Conservation (phyloP, 2,888 invertebrate genomes). For the Hymenopus coronatus region DNA sequence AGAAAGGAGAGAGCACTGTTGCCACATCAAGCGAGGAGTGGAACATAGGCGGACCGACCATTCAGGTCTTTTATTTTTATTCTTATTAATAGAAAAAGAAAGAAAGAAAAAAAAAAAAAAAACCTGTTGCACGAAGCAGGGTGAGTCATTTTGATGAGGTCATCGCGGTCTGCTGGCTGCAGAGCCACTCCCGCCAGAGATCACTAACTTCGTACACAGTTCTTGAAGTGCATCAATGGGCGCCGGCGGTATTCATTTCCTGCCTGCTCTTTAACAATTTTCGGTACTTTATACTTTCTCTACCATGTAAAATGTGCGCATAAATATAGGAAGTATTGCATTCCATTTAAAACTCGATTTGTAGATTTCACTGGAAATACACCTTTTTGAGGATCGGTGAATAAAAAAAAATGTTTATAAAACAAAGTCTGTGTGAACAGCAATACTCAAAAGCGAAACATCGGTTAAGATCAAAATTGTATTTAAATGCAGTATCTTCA, state of each 20-base stretch:
- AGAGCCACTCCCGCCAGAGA: neutral
- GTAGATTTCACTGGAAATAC: too few relatives aligned
- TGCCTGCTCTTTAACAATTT: neutral
- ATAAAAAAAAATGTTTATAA: too few relatives aligned
- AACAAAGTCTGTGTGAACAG: too few relatives aligned
- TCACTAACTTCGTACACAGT: neutral
- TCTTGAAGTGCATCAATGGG: neutral
- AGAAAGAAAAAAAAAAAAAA: neutral
- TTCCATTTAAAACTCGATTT: too few relatives aligned
- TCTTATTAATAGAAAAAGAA: neutral
- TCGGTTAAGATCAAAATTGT: too few relatives aligned
- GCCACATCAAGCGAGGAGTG: neutral
- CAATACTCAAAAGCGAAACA: too few relatives aligned
- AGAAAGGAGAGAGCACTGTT: neutral
- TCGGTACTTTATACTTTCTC: too few relatives aligned
- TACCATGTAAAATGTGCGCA: too few relatives aligned
- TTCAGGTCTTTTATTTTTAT: slow-evolving; percentile 4
- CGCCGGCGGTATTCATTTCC: neutral
- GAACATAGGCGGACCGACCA: neutral
- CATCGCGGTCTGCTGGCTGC: neutral
- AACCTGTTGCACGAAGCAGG: slow-evolving; percentile 6
- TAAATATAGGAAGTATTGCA: too few relatives aligned
- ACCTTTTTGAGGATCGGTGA: too few relatives aligned
- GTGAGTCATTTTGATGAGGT: slow-evolving; percentile 15
- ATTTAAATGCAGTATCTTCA: too few relatives aligned